Base-by-base conservation (phyloP, 2,113 vertebrate species). In the Accipiter cooperii region DNA sequence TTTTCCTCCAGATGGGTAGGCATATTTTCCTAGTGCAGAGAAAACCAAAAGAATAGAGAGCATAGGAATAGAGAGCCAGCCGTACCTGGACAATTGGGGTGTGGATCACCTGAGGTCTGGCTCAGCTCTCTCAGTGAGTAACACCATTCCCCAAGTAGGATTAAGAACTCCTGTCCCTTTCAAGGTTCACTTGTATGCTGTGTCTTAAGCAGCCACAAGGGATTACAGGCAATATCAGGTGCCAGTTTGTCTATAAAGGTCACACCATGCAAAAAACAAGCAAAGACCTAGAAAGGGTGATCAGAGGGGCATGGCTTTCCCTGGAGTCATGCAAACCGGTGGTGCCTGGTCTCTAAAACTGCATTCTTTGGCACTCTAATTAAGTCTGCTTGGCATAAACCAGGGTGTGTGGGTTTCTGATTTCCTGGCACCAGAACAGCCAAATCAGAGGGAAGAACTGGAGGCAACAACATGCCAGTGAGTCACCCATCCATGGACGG, bases 401-500 rank as follows among this genome's bases (percentile, higher is more conserved):
- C 92, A 80, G 83, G 52, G 49, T 25, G 55, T 85, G 94, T 89
- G 89, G 89, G 91, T 84, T 85, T 94, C 94, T 63, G 65, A 83
- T 81, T 96, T 96, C 81, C 92, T 97, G 95, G 95, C 85, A 97
- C 84, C 86, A 91, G 49, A 94, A 89, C 82, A 93, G 64, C 90
- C 95, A 94, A 81, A 93, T 47, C 86, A 58, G 49, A 97, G 74
- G 74, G 57, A 95, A 96, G 42, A 92, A 95, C 60, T 87, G 77
- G 66, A 95, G 80, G 86, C 89, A 97, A 95, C 87, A 94, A 93
- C 84, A 95, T 96, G 78, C 94, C 93, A 97, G 74, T 93, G 95
- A 97, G 84, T 96, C 96, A 97, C 66, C 87, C 94, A 96, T 61
- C 87, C 96, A 92, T 93, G 92, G 94, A 96, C 89, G 77, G 87